These are phyloP conservation scores for Saccostrea glomerata DNA, from an alignment of 1,140 invertebrate species.

Conservation along the genomic window DNA sequence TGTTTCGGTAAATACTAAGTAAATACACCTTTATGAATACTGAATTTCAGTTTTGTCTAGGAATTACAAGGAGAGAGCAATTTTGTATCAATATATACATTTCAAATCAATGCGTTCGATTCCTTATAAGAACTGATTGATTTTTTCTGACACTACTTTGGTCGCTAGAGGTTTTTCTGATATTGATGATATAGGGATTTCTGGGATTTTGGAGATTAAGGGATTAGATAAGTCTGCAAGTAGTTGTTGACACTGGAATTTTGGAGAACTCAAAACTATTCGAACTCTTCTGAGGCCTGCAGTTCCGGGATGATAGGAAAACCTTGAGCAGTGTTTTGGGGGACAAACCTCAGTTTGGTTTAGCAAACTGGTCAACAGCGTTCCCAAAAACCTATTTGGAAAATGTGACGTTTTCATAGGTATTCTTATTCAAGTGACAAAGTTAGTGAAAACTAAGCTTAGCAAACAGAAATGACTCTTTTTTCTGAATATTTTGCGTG, in stretches of 20 bases:
- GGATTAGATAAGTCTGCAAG: slow-evolving; percentile 13
- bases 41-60: neutral
- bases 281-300: neutral
- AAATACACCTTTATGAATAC: slow-evolving; percentile 4
- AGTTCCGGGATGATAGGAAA: neutral
- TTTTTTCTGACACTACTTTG: neutral
- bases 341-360: neutral
- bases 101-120: slow-evolving; percentile 29
- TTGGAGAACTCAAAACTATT: neutral
- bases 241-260: slow-evolving; percentile 7
- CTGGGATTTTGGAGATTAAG: slow-evolving; percentile 13
- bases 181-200: neutral
- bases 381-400: neutral
- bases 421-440: neutral
- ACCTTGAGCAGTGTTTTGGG: neutral
- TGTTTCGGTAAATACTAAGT: slow-evolving; percentile 10
- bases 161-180: neutral
- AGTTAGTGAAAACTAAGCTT: neutral
- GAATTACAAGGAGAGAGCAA: neutral
- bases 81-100: slow-evolving; percentile 34
- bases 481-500: neutral
- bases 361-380: neutral
- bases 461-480: neutral
- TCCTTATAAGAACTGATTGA: slow-evolving; percentile 17
- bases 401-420: neutral